Percentiles rank a stretch among this genome's conserved stretches.
These are phyloP conservation scores for Leptoclinus maculatus DNA, from an alignment of 2,797 vertebrate genomes.

Conservation along the genomic window DNA sequence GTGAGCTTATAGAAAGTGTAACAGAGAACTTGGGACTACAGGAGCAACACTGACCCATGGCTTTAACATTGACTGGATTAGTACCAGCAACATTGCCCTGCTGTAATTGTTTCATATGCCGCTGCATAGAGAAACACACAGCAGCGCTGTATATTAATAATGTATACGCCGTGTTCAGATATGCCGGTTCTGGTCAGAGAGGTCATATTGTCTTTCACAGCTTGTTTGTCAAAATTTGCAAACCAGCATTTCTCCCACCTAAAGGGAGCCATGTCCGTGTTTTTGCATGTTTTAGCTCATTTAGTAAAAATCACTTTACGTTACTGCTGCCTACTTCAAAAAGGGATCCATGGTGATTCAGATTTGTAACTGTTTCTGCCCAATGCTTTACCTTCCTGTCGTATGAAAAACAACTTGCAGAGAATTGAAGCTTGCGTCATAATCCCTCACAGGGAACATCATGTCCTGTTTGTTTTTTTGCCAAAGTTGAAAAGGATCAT, in stretches of 20 bases:
- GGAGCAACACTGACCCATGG: background rate
- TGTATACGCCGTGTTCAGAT: conserved; percentile 19
- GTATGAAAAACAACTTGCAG: background rate
- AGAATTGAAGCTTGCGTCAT: background rate
- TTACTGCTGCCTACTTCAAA: conserved; percentile 4
- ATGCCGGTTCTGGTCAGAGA: conserved; percentile 4
- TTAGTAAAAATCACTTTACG: conserved; percentile 3
- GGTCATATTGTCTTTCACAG: conserved; percentile 48
- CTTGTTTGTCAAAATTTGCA: conserved; percentile 30
- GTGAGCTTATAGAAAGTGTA: conserved; percentile 15
- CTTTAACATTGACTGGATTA: background rate
- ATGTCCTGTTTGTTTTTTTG: background rate
- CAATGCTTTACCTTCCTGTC: background rate
- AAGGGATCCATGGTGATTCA: background rate
- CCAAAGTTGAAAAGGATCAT: background rate
- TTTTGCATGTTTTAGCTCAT: conserved; percentile 24
- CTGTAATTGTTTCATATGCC: conserved; percentile 13
- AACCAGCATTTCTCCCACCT: conserved; percentile 13
- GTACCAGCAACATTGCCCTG: background rate
- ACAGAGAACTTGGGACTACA: background rate
- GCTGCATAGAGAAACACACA: conserved; percentile 2
- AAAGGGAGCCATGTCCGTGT: background rate
- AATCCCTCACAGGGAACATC: background rate
- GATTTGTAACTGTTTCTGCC: background rate
- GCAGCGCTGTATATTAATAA: conserved; percentile 26